Conservation (phyloP, 2,888 invertebrate genomes). For the Agriopis leucophaearia region DNA sequence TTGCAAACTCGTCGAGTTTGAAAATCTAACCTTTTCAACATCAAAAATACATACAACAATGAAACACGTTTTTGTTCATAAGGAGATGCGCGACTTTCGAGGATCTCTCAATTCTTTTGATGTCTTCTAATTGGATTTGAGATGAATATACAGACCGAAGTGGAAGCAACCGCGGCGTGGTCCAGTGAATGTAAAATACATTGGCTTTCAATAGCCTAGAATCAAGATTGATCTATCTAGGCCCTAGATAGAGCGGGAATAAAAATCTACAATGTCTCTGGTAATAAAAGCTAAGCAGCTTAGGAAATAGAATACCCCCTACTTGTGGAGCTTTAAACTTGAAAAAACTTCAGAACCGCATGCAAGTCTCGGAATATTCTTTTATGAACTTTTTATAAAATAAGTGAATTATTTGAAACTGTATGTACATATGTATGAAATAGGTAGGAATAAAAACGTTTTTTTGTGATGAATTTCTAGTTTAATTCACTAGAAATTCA, state of each 20-base stretch:
- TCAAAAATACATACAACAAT: slow-evolving; percentile 18
- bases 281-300: slow-evolving; percentile 49
- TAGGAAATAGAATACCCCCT: slow-evolving; percentile 44
- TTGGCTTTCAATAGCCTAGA: slow-evolving; percentile 1
- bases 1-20: not conserved
- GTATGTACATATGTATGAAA: too few relatives aligned
- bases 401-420: not conserved
- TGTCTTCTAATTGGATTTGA: slow-evolving; percentile 27
- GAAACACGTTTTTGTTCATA: slow-evolving; percentile 5
- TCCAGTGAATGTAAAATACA: slow-evolving; percentile 1
- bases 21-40: slow-evolving; percentile 15
- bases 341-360: slow-evolving; percentile 35
- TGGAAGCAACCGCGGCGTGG: slow-evolving; percentile 1
- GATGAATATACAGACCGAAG: slow-evolving; percentile 6
- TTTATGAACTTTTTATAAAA: not conserved
- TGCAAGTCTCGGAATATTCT: slow-evolving; percentile 19
- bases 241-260: slow-evolving; percentile 16
- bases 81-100: slow-evolving; percentile 11
- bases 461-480: too few relatives aligned
- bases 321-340: slow-evolving; percentile 40
- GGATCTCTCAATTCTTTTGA: slow-evolving; percentile 24
- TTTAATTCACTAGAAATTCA: too few relatives aligned
- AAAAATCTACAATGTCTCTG: slow-evolving; percentile 37
- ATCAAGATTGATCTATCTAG: too few relatives aligned
- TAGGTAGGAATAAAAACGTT: too few relatives aligned